Percentiles rank a stretch among this genome's conserved stretches.
phyloP scores from a whole-genome alignment of 2,888 invertebrate species.

The Drosophila lacicola region DNA sequence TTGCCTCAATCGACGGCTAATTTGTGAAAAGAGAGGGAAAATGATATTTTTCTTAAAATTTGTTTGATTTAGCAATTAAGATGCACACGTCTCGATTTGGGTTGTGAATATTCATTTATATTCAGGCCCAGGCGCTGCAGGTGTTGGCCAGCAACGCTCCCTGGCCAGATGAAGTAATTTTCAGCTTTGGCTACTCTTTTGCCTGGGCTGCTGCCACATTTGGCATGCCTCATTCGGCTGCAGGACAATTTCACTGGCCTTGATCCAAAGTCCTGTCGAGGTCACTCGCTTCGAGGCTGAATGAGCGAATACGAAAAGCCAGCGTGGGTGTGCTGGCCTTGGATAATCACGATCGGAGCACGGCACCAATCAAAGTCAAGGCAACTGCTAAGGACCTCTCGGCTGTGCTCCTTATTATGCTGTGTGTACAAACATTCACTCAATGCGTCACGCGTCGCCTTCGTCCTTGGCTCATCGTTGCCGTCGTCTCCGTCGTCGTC shows the following conservation, averaged over 20 bases:
- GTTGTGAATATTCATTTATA: conserved; percentile 43
- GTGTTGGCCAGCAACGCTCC: conserved; percentile 29
- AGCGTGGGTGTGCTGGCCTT: conserved; percentile 64
- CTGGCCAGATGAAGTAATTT: conserved; percentile 62
- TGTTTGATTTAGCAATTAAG: conserved; percentile 73
- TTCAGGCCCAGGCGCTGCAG: conserved; percentile 40
- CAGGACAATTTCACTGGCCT: conserved; percentile 73
- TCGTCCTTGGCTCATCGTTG: conserved; percentile 60
- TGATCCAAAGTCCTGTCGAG: conserved; percentile 55
- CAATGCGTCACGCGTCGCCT: conserved; percentile 70
- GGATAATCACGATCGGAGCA: conserved; percentile 45
- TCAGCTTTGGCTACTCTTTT: conserved; percentile 42
- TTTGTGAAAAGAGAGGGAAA: conserved; percentile 62
- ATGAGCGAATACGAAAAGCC: conserved; percentile 40
- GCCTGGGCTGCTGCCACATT: conserved; percentile 39
- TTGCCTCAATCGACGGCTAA: conserved; percentile 80
- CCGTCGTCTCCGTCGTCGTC: conserved; percentile 19
- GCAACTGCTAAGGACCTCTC: conserved; percentile 35
- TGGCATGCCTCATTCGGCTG: conserved; percentile 58
- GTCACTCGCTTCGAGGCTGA: conserved; percentile 35
- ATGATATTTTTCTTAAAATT: conserved; percentile 57
- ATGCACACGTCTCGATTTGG: conserved; percentile 40
- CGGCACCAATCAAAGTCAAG: conserved; percentile 68
- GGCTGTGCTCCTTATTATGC: conserved; percentile 61
- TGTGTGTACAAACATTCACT: conserved; percentile 75